Conservation (phyloP, 2,113 vertebrate species). For the Tetrax tetrax region DNA sequence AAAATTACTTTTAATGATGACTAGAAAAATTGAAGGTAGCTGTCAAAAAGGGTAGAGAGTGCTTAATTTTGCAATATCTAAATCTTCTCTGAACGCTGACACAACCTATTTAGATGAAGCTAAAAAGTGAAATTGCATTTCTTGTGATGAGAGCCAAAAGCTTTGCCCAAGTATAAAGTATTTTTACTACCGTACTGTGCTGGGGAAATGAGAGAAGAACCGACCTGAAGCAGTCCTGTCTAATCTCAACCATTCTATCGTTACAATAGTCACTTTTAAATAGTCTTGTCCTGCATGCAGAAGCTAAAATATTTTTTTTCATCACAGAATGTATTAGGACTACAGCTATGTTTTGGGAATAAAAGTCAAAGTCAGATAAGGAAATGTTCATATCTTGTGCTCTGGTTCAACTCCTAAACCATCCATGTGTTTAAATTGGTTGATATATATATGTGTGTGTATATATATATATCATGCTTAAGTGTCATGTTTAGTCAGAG, state of each 20-base stretch:
- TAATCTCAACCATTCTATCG: neutral
- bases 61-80: neutral
- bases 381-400: neutral
- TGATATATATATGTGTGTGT: neutral
- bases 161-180: neutral
- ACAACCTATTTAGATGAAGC: neutral
- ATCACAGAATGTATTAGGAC: neutral
- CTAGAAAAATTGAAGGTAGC: neutral
- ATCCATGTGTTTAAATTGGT: neutral
- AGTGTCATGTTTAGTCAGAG: neutral
- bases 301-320: neutral
- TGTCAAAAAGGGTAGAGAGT: neutral
- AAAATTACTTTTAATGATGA: neutral
- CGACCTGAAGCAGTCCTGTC: neutral
- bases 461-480: neutral
- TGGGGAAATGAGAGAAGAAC: neutral
- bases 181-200: neutral
- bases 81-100: neutral
- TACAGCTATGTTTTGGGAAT: neutral
- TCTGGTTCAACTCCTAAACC: neutral
- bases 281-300: neutral
- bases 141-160: neutral
- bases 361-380: neutral
- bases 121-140: neutral
- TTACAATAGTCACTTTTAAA: neutral